These are phyloP conservation scores for Drosophila sulfurigaster DNA, from an alignment of 1,140 invertebrate species.

Conservation along the genomic window DNA sequence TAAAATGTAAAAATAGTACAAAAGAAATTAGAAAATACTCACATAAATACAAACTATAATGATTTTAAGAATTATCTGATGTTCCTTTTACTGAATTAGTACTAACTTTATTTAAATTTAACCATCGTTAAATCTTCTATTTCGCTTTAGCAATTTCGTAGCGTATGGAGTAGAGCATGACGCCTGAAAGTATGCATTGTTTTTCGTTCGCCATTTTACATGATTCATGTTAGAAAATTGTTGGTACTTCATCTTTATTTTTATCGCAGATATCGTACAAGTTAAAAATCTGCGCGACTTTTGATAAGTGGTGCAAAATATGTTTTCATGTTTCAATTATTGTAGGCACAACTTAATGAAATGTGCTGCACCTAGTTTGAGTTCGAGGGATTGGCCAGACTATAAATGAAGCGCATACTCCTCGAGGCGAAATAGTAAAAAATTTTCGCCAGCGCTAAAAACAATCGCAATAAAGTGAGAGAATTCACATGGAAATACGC, in stretches of 20 bases:
- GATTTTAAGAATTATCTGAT: too few species aligned
- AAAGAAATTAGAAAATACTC: too few species aligned
- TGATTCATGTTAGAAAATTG: conserved; percentile 22
- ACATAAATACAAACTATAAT: too few species aligned
- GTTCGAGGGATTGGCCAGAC: conserved; percentile 24
- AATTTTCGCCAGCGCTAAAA: background rate
- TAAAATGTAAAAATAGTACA: too few species aligned
- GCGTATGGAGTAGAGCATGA: background rate
- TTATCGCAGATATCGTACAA: conserved; percentile 32
- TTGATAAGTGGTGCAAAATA: conserved; percentile 34
- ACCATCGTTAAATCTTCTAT: too few species aligned
- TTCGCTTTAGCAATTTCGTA: too few species aligned
- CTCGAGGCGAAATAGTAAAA: conserved; percentile 16
- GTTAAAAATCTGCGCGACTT: background rate
- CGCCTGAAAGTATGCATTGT: conserved; percentile 37
- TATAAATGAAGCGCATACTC: conserved; percentile 39
- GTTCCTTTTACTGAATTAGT: too few species aligned
- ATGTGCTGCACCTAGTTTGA: conserved; percentile 45
- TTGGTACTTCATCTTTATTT: conserved; percentile 7
- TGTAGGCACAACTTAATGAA: conserved; percentile 25
- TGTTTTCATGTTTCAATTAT: conserved; percentile 58
- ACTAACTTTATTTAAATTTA: too few species aligned
- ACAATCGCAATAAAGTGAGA: background rate
- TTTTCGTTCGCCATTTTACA: background rate
- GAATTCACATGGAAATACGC: conserved; percentile 24